phyloP scores from a whole-genome alignment of 37 sponge, comb jelly and placozoan species.

The Dysidea cf. avara region DNA sequence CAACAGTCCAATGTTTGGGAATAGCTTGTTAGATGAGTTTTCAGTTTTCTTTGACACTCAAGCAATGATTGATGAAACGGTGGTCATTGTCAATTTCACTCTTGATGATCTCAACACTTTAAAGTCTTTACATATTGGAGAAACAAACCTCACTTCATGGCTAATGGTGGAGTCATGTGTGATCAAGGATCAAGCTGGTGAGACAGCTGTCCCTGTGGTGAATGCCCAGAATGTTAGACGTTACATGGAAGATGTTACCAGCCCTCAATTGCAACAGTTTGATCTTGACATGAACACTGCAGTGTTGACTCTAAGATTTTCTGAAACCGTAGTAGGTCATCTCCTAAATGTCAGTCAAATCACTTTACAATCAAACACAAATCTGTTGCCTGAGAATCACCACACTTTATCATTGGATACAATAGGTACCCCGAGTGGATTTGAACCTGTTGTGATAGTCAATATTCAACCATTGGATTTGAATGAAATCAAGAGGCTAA shows the following conservation, averaged over 20 bases:
- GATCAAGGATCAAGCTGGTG: slow-evolving; percentile 44
- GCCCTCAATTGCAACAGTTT: slow-evolving; percentile 61
- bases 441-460: slow-evolving; percentile 21
- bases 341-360: slow-evolving; percentile 41
- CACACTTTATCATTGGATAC: slow-evolving; percentile 38
- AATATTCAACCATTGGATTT: slow-evolving; percentile 45
- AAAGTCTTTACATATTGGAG: slow-evolving; percentile 53
- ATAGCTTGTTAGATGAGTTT: slow-evolving; percentile 40
- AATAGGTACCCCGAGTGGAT: slow-evolving; percentile 4
- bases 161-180: slow-evolving; percentile 64
- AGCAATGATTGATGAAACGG: slow-evolving; percentile 61
- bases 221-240: slow-evolving; percentile 47
- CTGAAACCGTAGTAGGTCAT: slow-evolving; percentile 68
- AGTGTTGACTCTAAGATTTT: slow-evolving; percentile 54
- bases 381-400: neutral
- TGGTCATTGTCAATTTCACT: slow-evolving; percentile 62
- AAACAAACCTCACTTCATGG: slow-evolving; percentile 41
- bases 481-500: slow-evolving; percentile 66
- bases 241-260: slow-evolving; percentile 53
- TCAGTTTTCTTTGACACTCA: slow-evolving; percentile 20
- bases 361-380: slow-evolving; percentile 46
- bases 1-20: slow-evolving; percentile 12
- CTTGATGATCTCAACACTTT: slow-evolving; percentile 69
- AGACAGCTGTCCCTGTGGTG: slow-evolving; percentile 11
- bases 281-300: slow-evolving; percentile 73